Evolutionary conservation across 2,797 vertebrate genomes (phyloP).

Genomic region (Kryptopterus vitreolus): DNA sequence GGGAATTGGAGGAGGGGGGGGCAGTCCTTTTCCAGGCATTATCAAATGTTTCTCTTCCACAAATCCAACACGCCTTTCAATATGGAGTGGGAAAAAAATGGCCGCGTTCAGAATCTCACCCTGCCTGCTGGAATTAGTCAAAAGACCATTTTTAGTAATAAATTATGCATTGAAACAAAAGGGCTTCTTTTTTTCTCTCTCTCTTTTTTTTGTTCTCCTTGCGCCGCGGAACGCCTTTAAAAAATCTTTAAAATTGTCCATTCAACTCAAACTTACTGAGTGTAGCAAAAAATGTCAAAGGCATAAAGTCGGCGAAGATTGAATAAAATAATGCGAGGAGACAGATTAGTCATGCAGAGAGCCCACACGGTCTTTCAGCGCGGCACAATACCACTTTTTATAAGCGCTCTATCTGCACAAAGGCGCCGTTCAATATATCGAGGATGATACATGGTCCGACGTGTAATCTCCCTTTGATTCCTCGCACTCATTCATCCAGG

Average conservation of each 20-base stretch:
- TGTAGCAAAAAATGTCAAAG: slow-evolving; percentile 99
- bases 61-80: slow-evolving; percentile 78
- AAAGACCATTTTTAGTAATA: slow-evolving; percentile 80
- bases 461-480: slow-evolving; percentile 99
- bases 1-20: background rate
- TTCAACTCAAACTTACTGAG: slow-evolving; percentile 99
- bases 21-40: slow-evolving; percentile 53
- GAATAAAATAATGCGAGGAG: slow-evolving; percentile 99
- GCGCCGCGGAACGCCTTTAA: slow-evolving; percentile 91
- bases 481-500: slow-evolving; percentile 94
- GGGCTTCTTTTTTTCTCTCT: slow-evolving; percentile 85
- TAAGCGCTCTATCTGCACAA: slow-evolving; percentile 97
- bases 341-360: slow-evolving; percentile 99
- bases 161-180: slow-evolving; percentile 98
- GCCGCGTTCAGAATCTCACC: slow-evolving; percentile 74
- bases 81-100: slow-evolving; percentile 76
- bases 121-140: slow-evolving; percentile 77
- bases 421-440: slow-evolving; percentile 97
- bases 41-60: slow-evolving; percentile 69
- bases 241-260: slow-evolving; percentile 99
- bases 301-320: slow-evolving; percentile 99
- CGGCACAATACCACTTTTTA: slow-evolving; percentile 99
- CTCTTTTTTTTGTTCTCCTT: slow-evolving; percentile 78
- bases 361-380: slow-evolving; percentile 95
- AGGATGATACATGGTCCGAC: slow-evolving; percentile 99